These are phyloP conservation scores for Diarsia dahlii DNA, from an alignment of 2,888 invertebrate genomes.

Conservation along the genomic window DNA sequence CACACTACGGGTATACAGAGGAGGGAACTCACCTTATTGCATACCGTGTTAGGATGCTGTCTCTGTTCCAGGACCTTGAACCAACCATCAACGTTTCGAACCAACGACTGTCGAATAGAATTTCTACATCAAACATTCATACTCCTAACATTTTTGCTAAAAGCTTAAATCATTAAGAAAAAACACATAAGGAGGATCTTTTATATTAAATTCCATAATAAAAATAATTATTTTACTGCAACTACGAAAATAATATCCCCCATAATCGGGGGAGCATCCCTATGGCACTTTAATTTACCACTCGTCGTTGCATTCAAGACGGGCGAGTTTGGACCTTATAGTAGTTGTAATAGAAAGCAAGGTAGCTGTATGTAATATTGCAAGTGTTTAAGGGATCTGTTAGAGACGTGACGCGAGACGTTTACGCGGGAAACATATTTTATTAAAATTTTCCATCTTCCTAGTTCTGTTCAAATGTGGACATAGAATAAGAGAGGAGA, in stretches of 20 bases:
- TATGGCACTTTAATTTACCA: constrained; percentile 67
- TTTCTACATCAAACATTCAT: neutral
- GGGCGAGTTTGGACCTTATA: constrained; percentile 43
- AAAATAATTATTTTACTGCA: constrained; percentile 74
- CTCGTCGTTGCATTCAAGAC: neutral
- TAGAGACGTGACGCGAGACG: constrained; percentile 79
- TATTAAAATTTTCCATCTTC: constrained; percentile 86
- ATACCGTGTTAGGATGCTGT: neutral
- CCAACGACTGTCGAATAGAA: too few species aligned
- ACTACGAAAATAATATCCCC: constrained; percentile 71
- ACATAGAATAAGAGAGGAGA: constrained; percentile 71
- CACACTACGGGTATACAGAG: neutral
- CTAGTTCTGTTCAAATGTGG: constrained; percentile 74
- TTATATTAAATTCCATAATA: constrained; percentile 67
- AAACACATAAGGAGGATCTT: constrained; percentile 4
- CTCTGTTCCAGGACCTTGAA: neutral
- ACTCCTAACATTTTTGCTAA: neutral
- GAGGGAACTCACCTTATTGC: neutral
- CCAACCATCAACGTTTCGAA: neutral
- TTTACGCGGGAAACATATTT: constrained; percentile 84
- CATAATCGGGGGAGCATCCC: constrained; percentile 83
- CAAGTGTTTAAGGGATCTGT: constrained; percentile 79
- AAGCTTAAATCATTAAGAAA: neutral
- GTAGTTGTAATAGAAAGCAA: constrained; percentile 47
- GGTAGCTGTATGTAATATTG: constrained; percentile 54